Conservation (phyloP, 1,140 invertebrate genomes). For the Dolichoris vasculosae region DNA sequence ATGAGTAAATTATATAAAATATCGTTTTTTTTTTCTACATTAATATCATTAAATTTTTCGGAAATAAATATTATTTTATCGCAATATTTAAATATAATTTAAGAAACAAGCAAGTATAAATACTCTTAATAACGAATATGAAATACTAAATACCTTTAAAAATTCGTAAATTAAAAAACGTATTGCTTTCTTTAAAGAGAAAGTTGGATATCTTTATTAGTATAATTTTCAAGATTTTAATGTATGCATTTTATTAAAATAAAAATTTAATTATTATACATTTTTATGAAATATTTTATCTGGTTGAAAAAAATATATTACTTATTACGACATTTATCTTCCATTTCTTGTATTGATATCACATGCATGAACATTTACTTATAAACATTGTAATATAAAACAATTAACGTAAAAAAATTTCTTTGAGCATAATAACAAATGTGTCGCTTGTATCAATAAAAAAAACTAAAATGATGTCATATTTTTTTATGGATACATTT, state of each 20-base stretch:
- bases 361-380: background rate
- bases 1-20: background rate
- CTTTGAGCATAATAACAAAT: no score
- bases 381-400: background rate
- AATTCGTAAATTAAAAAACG: background rate
- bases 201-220: background rate
- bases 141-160: background rate
- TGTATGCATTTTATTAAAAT: conserved; percentile 23
- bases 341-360: background rate
- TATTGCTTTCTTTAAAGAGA: conserved; percentile 43
- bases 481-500: no score
- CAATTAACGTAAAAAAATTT: background rate
- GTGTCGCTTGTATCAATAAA: no score
- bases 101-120: background rate
- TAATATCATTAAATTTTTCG: background rate
- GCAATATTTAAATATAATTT: background rate
- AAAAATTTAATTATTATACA: background rate
- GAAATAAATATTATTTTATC: background rate
- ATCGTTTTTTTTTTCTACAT: background rate
- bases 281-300: background rate
- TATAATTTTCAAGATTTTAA: conserved; percentile 9
- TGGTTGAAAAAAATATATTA: background rate
- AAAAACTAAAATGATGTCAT: no score
- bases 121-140: background rate
- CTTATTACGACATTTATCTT: background rate